Conservation (phyloP, 1,140 invertebrate genomes). For the Solenopsis invicta region DNA sequence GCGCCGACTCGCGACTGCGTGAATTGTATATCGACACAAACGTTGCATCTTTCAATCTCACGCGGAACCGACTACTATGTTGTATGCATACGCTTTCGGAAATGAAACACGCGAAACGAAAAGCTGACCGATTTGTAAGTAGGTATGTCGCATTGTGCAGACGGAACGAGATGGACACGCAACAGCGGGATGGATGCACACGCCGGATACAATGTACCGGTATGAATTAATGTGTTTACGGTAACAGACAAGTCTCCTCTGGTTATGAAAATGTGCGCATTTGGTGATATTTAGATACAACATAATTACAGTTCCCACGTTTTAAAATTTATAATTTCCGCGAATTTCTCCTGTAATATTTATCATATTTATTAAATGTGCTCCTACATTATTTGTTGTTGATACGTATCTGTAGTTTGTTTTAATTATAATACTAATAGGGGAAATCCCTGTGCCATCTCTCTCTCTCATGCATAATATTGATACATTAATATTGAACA, state of each 20-base stretch:
- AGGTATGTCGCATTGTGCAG: neutral
- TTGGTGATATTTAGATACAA: constrained; percentile 31
- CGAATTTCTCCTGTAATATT: constrained; percentile 12
- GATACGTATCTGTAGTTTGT: neutral
- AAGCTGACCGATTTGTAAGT: constrained; percentile 30
- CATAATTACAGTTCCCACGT: neutral
- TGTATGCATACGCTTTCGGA: constrained; percentile 24
- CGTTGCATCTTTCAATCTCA: constrained; percentile 56
- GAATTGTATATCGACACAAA: constrained; percentile 10
- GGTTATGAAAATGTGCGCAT: constrained; percentile 14
- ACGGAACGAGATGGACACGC: constrained; percentile 18
- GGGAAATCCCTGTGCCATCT: neutral
- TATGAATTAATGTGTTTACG: constrained; percentile 40
- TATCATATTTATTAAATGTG: neutral
- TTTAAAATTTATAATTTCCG: constrained; percentile 10
- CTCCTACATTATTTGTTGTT: neutral
- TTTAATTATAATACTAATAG: neutral
- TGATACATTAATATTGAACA: neutral
- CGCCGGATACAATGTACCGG: neutral
- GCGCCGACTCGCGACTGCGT: neutral
- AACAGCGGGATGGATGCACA: constrained; percentile 21
- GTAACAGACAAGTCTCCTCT: neutral
- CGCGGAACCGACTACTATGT: neutral
- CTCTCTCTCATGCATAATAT: neutral
- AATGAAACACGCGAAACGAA: constrained; percentile 47